Percentiles rank a stretch among this genome's conserved stretches.
These are phyloP conservation scores for Bombus confusus DNA, from an alignment of 1,140 invertebrate genomes.

Conservation along the genomic window DNA sequence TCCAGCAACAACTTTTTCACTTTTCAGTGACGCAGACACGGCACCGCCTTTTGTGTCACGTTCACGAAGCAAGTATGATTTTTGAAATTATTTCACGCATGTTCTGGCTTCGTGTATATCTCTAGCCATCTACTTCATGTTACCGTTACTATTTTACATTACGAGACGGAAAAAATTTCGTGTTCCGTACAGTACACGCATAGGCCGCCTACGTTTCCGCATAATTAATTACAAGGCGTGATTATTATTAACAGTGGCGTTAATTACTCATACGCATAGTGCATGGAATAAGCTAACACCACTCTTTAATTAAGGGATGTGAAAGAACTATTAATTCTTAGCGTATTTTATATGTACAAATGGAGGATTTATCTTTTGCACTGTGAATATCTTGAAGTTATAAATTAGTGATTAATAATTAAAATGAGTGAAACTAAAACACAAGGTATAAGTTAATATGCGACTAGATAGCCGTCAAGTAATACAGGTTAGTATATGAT, in stretches of 20 bases:
- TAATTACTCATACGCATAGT: not conserved
- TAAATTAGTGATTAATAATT: not conserved
- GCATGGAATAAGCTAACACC: not conserved
- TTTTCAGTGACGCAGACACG: not conserved
- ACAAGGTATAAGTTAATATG: not conserved
- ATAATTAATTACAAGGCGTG: conserved; percentile 32
- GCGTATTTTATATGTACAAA: not conserved
- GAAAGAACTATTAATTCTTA: not conserved
- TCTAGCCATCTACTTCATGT: conserved; percentile 2
- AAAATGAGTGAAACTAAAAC: not conserved
- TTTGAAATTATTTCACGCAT: conserved; percentile 50
- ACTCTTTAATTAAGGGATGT: not conserved
- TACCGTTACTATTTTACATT: not conserved
- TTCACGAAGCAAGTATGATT: conserved; percentile 25
- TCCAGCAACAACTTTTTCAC: conserved; percentile 15
- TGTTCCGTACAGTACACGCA: not conserved
- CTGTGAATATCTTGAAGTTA: not conserved
- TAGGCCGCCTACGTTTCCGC: not conserved
- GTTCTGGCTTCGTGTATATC: not conserved
- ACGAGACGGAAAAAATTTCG: not conserved
- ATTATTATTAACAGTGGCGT: conserved; percentile 43
- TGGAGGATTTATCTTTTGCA: not conserved
- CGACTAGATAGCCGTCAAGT: not conserved
- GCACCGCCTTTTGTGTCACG: not conserved
- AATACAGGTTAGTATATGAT: not conserved